Evolutionary conservation across 1,140 invertebrate species (phyloP).

Genomic region (Camponotus vicinus): DNA sequence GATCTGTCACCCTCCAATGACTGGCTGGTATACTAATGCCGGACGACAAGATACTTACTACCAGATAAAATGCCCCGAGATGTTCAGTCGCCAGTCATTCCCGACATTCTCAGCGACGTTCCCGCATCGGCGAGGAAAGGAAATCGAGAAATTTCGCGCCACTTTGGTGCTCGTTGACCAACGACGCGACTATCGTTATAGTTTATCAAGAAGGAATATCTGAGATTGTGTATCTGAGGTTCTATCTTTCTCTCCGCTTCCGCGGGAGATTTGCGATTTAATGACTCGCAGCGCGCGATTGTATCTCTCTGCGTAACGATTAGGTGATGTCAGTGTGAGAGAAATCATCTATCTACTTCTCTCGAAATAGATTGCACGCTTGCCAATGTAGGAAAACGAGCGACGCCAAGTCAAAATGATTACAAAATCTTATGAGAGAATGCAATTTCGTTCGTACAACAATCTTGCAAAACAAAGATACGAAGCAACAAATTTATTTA

Average conservation of each 20-base stretch:
- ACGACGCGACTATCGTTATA: slow-evolving; percentile 10
- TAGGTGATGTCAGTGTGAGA: slow-evolving; percentile 41
- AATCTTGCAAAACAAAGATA: not conserved
- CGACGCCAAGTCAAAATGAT: slow-evolving; percentile 23
- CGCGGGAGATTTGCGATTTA: slow-evolving; percentile 54
- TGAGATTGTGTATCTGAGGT: not conserved
- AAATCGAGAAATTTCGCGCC: slow-evolving; percentile 35
- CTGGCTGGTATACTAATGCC: slow-evolving; percentile 76
- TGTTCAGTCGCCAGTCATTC: slow-evolving; percentile 74
- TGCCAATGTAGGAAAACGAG: slow-evolving; percentile 28
- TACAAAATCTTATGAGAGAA: slow-evolving; percentile 7
- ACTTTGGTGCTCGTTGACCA: slow-evolving; percentile 17
- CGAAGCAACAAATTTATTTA: not conserved
- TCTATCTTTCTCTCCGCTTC: slow-evolving; percentile 4
- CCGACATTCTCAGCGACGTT: slow-evolving; percentile 25
- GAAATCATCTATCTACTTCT: slow-evolving; percentile 50
- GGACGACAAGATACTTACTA: slow-evolving; percentile 78
- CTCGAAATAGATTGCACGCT: slow-evolving; percentile 22
- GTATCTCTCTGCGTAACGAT: slow-evolving; percentile 55
- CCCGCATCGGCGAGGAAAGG: not conserved
- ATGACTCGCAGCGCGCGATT: slow-evolving; percentile 51
- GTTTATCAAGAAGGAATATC: slow-evolving; percentile 10
- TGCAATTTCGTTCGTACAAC: not conserved
- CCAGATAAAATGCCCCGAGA: slow-evolving; percentile 80
- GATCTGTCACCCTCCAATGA: slow-evolving; percentile 80